A percentile compares a stretch with the other conserved stretches of the same genome.
Conservation (phyloP, 2,113 vertebrate genomes). For the Peromyscus polionotus region DNA sequence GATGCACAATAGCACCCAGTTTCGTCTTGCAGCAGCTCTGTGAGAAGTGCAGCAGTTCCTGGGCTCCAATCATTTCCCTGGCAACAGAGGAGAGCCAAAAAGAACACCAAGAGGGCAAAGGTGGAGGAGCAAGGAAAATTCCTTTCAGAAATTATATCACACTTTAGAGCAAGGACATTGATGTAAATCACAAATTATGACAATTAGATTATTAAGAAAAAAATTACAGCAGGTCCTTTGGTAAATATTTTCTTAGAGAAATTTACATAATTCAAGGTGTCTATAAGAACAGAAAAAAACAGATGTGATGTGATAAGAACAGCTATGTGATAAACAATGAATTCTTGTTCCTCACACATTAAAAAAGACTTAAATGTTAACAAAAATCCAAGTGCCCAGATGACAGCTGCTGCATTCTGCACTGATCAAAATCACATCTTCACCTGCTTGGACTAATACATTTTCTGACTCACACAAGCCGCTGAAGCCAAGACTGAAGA, state of each 20-base stretch:
- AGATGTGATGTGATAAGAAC: not conserved
- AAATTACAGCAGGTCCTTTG: not conserved
- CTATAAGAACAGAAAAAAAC: not conserved
- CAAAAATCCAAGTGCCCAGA: not conserved
- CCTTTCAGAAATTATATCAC: not conserved
- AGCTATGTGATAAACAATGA: constrained; percentile 32
- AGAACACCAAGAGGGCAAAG: not conserved
- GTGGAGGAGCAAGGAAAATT: not conserved
- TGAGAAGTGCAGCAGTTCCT: not conserved
- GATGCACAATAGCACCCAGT: not conserved
- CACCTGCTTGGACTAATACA: not conserved
- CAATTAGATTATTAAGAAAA: not conserved
- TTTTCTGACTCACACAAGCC: not conserved
- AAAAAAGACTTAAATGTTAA: not conserved
- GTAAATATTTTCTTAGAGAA: constrained; percentile 10
- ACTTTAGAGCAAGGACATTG: not conserved
- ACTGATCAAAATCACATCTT: not conserved
- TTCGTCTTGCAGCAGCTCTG: not conserved
- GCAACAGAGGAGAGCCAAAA: not conserved
- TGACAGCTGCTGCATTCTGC: not conserved
- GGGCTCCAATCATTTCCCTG: not conserved
- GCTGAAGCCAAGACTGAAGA: not conserved
- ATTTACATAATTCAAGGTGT: constrained; percentile 45
- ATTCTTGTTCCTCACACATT: not conserved
- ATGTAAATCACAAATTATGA: constrained; percentile 32